These are phyloP conservation scores for Tromatobia lineatoria DNA, from an alignment of 2,888 invertebrate species.

Conservation along the genomic window DNA sequence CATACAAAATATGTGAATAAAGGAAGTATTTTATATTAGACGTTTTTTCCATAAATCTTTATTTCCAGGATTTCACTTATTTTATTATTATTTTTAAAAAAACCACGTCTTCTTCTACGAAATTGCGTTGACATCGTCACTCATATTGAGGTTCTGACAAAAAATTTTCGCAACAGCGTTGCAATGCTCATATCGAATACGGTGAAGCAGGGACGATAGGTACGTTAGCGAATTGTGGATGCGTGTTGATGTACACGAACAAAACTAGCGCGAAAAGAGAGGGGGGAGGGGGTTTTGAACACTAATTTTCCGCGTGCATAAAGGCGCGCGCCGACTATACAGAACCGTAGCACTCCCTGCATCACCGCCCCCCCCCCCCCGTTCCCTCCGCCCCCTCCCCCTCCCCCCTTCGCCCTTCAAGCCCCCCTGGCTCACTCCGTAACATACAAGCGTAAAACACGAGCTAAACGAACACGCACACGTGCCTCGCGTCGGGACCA, in stretches of 20 bases:
- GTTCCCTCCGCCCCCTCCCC: neutral
- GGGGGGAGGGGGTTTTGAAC: slow-evolving; percentile 33
- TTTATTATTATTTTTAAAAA: too few species aligned
- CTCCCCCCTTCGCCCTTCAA: slow-evolving; percentile 11
- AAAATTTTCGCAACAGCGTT: slow-evolving; percentile 9
- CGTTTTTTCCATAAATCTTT: too few species aligned
- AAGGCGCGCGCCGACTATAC: slow-evolving; percentile 62
- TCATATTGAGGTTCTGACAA: too few species aligned
- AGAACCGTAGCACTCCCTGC: slow-evolving; percentile 53
- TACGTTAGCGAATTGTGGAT: slow-evolving; percentile 62
- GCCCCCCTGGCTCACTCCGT: slow-evolving; percentile 41
- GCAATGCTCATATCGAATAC: neutral
- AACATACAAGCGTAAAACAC: slow-evolving; percentile 73
- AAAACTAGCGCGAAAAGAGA: slow-evolving; percentile 15
- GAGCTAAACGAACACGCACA: slow-evolving; percentile 79
- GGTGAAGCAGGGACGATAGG: slow-evolving; percentile 16
- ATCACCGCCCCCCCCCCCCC: too few species aligned
- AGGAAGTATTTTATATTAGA: neutral
- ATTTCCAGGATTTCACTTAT: too few species aligned
- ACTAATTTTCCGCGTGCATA: slow-evolving; percentile 70
- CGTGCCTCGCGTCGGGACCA: slow-evolving; percentile 80
- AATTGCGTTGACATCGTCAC: slow-evolving; percentile 2
- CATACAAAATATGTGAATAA: too few species aligned
- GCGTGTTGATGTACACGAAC: slow-evolving; percentile 56
- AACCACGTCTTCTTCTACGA: too few species aligned